A percentile compares a stretch with the other conserved stretches of the same genome.
Conservation (phyloP, 1,140 invertebrate species). For the Bombus affinis region DNA sequence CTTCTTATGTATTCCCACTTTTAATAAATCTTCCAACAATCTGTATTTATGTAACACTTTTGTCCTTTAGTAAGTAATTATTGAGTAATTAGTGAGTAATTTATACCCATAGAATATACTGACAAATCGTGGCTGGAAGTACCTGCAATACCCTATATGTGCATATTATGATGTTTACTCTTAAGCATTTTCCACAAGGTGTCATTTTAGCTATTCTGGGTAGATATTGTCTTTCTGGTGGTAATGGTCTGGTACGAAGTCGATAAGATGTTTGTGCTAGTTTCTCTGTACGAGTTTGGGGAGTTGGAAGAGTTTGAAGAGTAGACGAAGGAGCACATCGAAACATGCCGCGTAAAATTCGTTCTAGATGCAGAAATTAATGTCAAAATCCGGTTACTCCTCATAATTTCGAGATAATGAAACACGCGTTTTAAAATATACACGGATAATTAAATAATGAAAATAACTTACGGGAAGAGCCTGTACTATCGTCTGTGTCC, state of each 20-base stretch:
- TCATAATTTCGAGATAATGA: too few relatives aligned
- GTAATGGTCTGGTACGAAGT: not conserved
- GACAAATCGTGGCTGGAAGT: too few relatives aligned
- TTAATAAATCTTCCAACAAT: too few relatives aligned
- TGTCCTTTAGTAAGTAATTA: too few relatives aligned
- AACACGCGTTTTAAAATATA: not conserved
- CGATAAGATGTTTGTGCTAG: not conserved
- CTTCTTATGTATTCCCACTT: too few relatives aligned
- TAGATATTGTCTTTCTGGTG: not conserved
- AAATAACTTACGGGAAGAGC: not conserved
- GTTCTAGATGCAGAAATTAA: not conserved
- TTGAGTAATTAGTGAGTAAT: too few relatives aligned
- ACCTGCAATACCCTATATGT: not conserved
- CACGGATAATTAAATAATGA: not conserved
- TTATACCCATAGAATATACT: too few relatives aligned
- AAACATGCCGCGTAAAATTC: not conserved
- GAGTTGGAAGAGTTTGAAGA: not conserved
- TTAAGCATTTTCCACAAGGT: slow-evolving; percentile 53
- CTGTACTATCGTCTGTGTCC: too few relatives aligned
- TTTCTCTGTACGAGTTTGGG: too few relatives aligned
- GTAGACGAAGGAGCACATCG: not conserved
- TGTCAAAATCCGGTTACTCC: not conserved
- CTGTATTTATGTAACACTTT: too few relatives aligned
- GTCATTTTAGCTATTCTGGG: slow-evolving; percentile 28
- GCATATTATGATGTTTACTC: slow-evolving; percentile 2